Base-by-base conservation (phyloP, 1,140 invertebrate species). In the Augochlora pura region DNA sequence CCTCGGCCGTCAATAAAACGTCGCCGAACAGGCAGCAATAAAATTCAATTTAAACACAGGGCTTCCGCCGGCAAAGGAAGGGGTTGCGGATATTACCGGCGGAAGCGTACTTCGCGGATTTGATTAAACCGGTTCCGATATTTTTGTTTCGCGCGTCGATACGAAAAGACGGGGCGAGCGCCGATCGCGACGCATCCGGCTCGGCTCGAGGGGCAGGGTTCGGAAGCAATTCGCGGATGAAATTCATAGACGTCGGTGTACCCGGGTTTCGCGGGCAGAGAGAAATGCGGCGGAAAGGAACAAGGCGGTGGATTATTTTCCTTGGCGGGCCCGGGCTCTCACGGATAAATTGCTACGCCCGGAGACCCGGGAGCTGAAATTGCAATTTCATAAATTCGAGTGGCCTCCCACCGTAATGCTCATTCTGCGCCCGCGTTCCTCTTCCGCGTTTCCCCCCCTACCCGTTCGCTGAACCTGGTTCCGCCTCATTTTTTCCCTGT, bases 381-480 rank as follows among this genome's bases (percentile, higher is more conserved):
- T 87, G 86, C 86, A 88, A 87, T 90, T 90, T 91, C 87, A 90
- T 89, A 90, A 89, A 90, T 90, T 88, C 83, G 76, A 86, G 77
- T 85, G 86, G 83, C 71, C 75, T 80, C 60, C 71, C 75, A 80
- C 60, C 21, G 76, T 80, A 80, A 84, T 83, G 70, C 62, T 78
- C 77, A 80, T 78, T 77, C 69, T 71, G 66, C 39, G 59, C 27
- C 27, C 65, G 80, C 67, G 52, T 71, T 80, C 71, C 65, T 39
- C 67, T 39, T 79, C 64, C 73, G 62, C 59, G 57, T 42, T 57
- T 38, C 52, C 71, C 52, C n/a, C n/a, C n/a, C n/a, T n/a, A n/a
- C n/a, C n/a, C n/a, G n/a, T n/a, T n/a, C n/a, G n/a, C n/a, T n/a
- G n/a, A n/a, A n/a, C n/a, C 6, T 21, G 8, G n/a, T 57, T 57